A percentile compares a stretch with the other conserved stretches of the same genome.
phyloP scores from a whole-genome alignment of 2,113 vertebrate species.

The Dromiciops gliroides region DNA sequence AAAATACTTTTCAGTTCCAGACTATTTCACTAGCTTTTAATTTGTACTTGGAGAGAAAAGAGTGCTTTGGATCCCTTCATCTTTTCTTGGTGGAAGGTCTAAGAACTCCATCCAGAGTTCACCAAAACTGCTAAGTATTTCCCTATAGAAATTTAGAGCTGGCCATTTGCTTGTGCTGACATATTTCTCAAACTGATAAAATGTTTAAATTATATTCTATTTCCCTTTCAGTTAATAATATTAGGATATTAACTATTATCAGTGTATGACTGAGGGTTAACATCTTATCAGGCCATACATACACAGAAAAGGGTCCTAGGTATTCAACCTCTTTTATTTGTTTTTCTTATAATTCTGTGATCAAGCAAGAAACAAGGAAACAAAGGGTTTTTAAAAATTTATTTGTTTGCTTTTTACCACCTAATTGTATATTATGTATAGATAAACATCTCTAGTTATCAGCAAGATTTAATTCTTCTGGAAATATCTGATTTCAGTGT shows the following conservation, averaged over 20 bases:
- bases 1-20: slow-evolving; percentile 6
- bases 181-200: background rate
- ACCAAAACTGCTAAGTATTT: slow-evolving; percentile 17
- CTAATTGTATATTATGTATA: slow-evolving; percentile 7
- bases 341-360: slow-evolving; percentile 25
- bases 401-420: background rate
- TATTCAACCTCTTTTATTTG: background rate
- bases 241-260: slow-evolving; percentile 50
- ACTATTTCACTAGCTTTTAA: background rate
- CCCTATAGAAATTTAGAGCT: background rate
- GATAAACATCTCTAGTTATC: background rate
- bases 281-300: slow-evolving; percentile 6
- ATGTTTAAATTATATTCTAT: background rate
- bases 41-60: background rate
- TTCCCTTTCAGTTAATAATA: slow-evolving; percentile 7
- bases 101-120: slow-evolving; percentile 16
- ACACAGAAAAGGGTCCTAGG: slow-evolving; percentile 28
- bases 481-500: background rate
- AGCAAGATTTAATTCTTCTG: background rate
- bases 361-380: slow-evolving; percentile 48
- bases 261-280: slow-evolving; percentile 29
- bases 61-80: slow-evolving; percentile 9
- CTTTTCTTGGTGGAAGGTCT: background rate
- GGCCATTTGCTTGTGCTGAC: background rate
- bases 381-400: background rate